A percentile compares a stretch with the other conserved stretches of the same genome.
Conservation (phyloP, 2,113 vertebrate genomes). For the Numida meleagris region DNA sequence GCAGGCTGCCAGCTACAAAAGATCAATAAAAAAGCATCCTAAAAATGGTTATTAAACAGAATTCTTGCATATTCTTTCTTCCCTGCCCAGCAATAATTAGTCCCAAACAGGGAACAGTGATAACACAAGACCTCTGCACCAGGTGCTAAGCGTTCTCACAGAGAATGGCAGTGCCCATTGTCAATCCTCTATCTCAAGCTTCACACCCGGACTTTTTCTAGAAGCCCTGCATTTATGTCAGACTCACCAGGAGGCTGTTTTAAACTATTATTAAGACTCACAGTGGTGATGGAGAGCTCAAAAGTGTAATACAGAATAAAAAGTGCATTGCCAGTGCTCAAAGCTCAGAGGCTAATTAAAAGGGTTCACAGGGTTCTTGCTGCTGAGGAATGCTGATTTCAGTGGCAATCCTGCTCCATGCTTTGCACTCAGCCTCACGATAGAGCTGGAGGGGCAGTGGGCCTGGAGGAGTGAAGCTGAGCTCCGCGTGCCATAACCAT, state of each 20-base stretch:
- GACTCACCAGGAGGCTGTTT: not conserved
- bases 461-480: not conserved
- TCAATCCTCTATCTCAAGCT: not conserved
- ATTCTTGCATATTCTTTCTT: conserved; percentile 10
- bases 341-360: not conserved
- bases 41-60: not conserved
- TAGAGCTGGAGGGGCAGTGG: not conserved
- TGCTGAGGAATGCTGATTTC: not conserved
- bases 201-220: not conserved
- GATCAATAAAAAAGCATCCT: not conserved
- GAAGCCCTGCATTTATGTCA: not conserved
- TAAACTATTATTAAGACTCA: not conserved
- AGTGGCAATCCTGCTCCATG: not conserved
- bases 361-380: not conserved
- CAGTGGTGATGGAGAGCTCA: not conserved
- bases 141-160: not conserved
- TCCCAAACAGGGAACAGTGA: not conserved
- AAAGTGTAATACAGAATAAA: not conserved
- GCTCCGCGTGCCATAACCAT: rapidly evolving
- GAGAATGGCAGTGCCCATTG: not conserved
- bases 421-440: not conserved
- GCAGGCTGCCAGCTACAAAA: not conserved
- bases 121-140: not conserved
- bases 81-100: not conserved
- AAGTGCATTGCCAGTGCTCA: not conserved